Evolutionary conservation across 2,113 vertebrate species (phyloP).

Genomic region (Calyptommatus sinebrachiatus): DNA sequence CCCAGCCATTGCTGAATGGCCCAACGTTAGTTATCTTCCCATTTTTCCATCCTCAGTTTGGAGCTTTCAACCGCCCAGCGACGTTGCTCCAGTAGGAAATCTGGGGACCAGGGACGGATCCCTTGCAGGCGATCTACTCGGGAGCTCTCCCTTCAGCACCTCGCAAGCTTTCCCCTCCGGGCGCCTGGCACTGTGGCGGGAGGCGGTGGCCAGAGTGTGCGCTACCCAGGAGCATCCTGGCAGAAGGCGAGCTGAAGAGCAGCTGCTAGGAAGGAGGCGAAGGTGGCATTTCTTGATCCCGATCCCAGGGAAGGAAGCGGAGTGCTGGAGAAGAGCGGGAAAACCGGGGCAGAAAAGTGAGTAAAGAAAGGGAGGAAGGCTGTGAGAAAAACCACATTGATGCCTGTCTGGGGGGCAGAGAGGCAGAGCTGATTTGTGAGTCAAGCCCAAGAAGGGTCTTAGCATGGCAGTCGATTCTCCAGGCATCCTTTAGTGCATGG

Average conservation of each 20-base stretch:
- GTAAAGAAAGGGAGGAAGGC: background rate
- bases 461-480: background rate
- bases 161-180: background rate
- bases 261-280: background rate
- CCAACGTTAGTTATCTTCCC: no score
- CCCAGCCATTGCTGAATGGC: no score
- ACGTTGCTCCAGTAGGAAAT: no score
- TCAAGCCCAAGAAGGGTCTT: background rate
- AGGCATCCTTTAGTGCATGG: rapidly evolving
- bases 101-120: background rate
- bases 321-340: no score
- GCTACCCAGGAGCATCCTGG: background rate
- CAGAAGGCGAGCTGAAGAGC: rapidly evolving
- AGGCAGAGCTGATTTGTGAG: background rate
- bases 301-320: background rate
- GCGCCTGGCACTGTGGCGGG: no score
- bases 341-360: background rate
- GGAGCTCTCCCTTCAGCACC: conserved; percentile 51
- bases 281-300: no score
- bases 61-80: no score
- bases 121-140: background rate
- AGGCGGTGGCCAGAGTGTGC: no score
- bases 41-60: no score
- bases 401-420: background rate
- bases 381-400: no score